A percentile compares a stretch with the other conserved stretches of the same genome.
Conservation (phyloP, 2,888 invertebrate genomes). For the Erebia palarica region DNA sequence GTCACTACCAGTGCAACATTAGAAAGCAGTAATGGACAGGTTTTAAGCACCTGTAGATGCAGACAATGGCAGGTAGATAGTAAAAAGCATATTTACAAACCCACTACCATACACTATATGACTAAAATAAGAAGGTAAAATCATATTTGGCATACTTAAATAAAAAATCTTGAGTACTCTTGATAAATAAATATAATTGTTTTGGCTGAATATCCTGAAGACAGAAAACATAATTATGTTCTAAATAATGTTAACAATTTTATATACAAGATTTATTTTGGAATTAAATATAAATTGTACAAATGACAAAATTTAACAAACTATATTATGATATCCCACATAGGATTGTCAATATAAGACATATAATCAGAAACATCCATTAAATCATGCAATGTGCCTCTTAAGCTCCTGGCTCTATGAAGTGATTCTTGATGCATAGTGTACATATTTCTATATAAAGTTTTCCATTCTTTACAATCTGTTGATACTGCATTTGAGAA, state of each 20-base stretch:
- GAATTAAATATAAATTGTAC: background rate
- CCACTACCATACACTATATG: too few species aligned
- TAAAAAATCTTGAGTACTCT: background rate
- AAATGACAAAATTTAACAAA: background rate
- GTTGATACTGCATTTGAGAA: conserved; percentile 46
- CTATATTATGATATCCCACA: conserved; percentile 58
- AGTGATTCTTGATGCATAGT: conserved; percentile 44
- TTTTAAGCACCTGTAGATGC: too few species aligned
- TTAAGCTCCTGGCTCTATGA: conserved; percentile 26
- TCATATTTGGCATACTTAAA: too few species aligned
- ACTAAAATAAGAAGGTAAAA: too few species aligned
- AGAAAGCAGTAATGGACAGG: too few species aligned
- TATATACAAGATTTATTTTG: background rate
- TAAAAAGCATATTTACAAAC: too few species aligned
- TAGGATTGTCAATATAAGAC: conserved; percentile 67
- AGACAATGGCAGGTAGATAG: too few species aligned
- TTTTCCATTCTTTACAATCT: conserved; percentile 56
- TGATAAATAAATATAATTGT: background rate
- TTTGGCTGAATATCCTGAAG: background rate
- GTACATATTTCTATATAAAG: conserved; percentile 56
- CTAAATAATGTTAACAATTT: background rate
- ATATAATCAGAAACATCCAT: conserved; percentile 67
- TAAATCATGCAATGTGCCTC: conserved; percentile 60
- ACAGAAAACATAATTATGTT: background rate
- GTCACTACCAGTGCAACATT: too few species aligned